phyloP scores from a whole-genome alignment of 2,888 invertebrate species.

The Eupithecia inturbata region DNA sequence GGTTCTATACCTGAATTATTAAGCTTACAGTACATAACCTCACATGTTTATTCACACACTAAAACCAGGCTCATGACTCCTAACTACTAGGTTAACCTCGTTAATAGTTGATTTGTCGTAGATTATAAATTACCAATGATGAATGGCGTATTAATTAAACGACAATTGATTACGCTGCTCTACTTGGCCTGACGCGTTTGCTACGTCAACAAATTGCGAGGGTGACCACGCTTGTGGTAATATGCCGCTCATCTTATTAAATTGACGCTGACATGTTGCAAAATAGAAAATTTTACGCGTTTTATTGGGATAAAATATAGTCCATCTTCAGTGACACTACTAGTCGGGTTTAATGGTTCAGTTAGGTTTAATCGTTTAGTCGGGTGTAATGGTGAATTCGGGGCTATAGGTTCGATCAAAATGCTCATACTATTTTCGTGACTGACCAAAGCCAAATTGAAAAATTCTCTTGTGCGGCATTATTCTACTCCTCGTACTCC shows the following conservation, averaged over 20 bases:
- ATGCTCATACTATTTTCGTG: no score
- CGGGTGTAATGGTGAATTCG: no score
- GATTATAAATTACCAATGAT: constrained; percentile 36
- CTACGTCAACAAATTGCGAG: constrained; percentile 30
- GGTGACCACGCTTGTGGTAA: constrained; percentile 22
- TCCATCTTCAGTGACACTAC: no score
- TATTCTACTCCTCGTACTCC: no score
- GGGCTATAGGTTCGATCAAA: no score
- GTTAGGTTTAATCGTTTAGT: no score
- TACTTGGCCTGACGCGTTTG: constrained; percentile 28
- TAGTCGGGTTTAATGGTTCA: no score
- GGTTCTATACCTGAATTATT: not conserved
- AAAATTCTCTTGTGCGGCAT: no score
- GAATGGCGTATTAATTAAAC: constrained; percentile 31
- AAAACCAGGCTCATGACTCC: not conserved
- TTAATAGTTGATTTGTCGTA: constrained; percentile 29
- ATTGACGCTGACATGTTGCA: not conserved
- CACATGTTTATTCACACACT: not conserved
- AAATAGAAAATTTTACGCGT: not conserved
- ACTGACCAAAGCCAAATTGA: no score
- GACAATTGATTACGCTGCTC: constrained; percentile 37
- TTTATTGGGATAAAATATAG: no score
- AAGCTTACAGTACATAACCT: not conserved
- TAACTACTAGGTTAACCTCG: constrained; percentile 8
- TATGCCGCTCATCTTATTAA: not conserved